These are phyloP conservation scores for Cephus sareptanus DNA, from an alignment of 2,888 invertebrate genomes.

Conservation along the genomic window DNA sequence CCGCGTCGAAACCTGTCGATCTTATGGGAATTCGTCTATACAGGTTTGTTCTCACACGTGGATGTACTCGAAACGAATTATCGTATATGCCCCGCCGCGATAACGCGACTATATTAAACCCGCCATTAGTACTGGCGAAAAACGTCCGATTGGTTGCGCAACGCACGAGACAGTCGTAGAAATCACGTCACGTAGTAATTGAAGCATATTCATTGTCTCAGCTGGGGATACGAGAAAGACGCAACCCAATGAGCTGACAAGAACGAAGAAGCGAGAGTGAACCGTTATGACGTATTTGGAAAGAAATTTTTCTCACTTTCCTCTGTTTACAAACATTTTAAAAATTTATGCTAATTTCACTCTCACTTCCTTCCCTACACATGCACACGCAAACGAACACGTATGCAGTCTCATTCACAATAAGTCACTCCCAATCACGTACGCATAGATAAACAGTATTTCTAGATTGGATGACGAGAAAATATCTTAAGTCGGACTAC, in stretches of 20 bases:
- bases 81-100: background rate
- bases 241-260: background rate
- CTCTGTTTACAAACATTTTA: background rate
- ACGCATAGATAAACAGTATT: background rate
- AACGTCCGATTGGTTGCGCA: background rate
- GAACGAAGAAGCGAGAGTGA: background rate
- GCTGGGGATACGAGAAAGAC: background rate
- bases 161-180: constrained; percentile 7
- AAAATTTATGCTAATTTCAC: constrained; percentile 4
- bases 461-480: background rate
- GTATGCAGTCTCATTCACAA: background rate
- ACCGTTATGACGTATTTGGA: background rate
- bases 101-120: background rate
- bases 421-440: background rate
- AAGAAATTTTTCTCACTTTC: background rate
- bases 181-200: constrained; percentile 25
- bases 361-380: constrained; percentile 18
- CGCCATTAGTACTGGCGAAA: background rate
- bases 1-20: background rate
- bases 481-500: constrained; percentile 12
- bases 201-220: background rate
- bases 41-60: background rate
- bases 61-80: background rate
- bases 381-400: constrained; percentile 3
- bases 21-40: background rate